phyloP scores from a whole-genome alignment of 2,113 vertebrate genomes.

The Shinisaurus crocodilurus region DNA sequence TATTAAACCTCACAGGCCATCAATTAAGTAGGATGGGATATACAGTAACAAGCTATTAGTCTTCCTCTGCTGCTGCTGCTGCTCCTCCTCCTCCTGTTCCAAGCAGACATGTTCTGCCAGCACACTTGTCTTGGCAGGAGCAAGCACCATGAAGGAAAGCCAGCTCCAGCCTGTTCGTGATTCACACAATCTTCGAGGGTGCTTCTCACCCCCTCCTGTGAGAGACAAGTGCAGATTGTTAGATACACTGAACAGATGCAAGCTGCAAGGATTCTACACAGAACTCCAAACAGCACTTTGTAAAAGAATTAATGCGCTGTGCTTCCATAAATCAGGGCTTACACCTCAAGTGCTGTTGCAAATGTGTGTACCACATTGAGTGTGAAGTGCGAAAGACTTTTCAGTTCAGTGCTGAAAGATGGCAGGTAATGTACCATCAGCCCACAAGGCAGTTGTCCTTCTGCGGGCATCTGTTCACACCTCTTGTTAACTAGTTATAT shows the following conservation, averaged over 20 bases:
- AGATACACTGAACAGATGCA: constrained; percentile 11
- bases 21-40: constrained; percentile 35
- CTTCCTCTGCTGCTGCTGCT: background rate
- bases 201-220: background rate
- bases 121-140: constrained; percentile 61
- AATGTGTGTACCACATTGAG: background rate
- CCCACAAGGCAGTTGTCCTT: background rate
- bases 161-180: constrained; percentile 25
- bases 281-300: background rate
- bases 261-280: background rate
- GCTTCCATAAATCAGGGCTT: background rate
- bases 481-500: background rate
- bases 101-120: constrained; percentile 39
- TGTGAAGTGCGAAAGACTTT: background rate
- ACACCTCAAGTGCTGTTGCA: background rate
- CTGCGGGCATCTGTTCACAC: background rate
- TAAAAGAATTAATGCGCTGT: background rate
- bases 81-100: constrained; percentile 1
- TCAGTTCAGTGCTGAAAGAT: constrained; percentile 5
- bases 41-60: background rate
- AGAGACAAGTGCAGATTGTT: rapidly evolving
- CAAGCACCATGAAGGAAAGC: constrained; percentile 34
- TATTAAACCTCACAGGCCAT: constrained; percentile 45
- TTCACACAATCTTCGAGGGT: constrained; percentile 33
- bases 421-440: constrained; percentile 16